phyloP scores from a whole-genome alignment of 2,888 invertebrate genomes.

The Drosophila suboccidentalis region DNA sequence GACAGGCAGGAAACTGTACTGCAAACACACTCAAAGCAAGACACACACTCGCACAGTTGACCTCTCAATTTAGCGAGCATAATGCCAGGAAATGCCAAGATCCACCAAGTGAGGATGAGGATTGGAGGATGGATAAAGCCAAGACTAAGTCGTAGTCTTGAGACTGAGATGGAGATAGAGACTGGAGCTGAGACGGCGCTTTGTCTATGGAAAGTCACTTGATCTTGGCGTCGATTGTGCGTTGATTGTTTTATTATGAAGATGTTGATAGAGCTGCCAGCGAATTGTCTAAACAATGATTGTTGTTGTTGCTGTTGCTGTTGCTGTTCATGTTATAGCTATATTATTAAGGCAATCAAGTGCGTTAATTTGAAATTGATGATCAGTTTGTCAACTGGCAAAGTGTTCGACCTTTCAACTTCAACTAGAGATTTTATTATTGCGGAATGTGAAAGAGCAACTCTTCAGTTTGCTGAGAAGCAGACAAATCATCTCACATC shows the following conservation, averaged over 20 bases:
- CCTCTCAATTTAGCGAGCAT: slow-evolving; percentile 84
- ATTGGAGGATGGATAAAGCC: slow-evolving; percentile 31
- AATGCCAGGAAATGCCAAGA: slow-evolving; percentile 77
- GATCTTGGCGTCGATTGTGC: slow-evolving; percentile 77
- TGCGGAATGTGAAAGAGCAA: slow-evolving; percentile 6
- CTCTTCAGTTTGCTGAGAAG: slow-evolving; percentile 5
- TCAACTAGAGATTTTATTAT: neutral
- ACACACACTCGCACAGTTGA: slow-evolving; percentile 69
- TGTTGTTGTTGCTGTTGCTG: slow-evolving; percentile 24
- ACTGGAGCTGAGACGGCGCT: slow-evolving; percentile 25
- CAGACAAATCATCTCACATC: slow-evolving; percentile 18
- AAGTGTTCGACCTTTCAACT: slow-evolving; percentile 38
- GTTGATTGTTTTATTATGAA: slow-evolving; percentile 82
- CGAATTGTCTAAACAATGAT: slow-evolving; percentile 49
- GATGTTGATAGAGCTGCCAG: slow-evolving; percentile 73
- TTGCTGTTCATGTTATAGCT: slow-evolving; percentile 49
- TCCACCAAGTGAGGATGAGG: slow-evolving; percentile 49
- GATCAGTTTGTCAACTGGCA: slow-evolving; percentile 64
- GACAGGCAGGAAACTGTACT: slow-evolving; percentile 47
- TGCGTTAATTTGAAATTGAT: slow-evolving; percentile 68
- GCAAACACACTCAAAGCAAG: slow-evolving; percentile 20
- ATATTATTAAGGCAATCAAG: slow-evolving; percentile 73
- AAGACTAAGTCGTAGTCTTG: slow-evolving; percentile 9
- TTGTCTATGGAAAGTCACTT: slow-evolving; percentile 77
- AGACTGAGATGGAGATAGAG: slow-evolving; percentile 11